These are phyloP conservation scores for Pinna nobilis DNA, from an alignment of 1,140 invertebrate genomes.

Conservation along the genomic window DNA sequence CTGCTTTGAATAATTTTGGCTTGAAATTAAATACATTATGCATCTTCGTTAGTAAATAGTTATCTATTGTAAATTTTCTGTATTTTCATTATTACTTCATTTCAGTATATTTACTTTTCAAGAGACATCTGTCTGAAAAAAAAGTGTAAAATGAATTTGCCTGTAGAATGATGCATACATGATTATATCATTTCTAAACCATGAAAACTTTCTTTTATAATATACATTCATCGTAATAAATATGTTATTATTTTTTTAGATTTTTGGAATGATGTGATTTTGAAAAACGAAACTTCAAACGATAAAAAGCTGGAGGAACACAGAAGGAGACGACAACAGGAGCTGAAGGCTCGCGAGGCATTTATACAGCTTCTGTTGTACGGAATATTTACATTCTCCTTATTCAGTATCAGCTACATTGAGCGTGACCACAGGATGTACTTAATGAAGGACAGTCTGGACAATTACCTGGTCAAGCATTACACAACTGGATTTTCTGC, in stretches of 20 bases:
- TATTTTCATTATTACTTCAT: too few species aligned
- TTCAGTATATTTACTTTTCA: too few species aligned
- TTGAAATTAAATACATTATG: too few species aligned
- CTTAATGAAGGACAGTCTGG: conserved; percentile 35
- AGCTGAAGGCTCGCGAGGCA: conserved; percentile 34
- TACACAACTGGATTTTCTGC: neutral
- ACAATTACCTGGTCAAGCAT: conserved; percentile 24
- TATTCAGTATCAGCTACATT: conserved; percentile 44
- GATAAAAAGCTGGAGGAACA: conserved; percentile 31
- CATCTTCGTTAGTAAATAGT: too few species aligned
- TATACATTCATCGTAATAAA: too few species aligned
- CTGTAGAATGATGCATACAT: too few species aligned
- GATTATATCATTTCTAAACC: too few species aligned
- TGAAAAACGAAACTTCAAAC: conserved; percentile 29
- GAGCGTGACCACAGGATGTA: conserved; percentile 46
- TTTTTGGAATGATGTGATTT: conserved; percentile 33
- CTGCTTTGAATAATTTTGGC: too few species aligned
- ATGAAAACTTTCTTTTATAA: too few species aligned
- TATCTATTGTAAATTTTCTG: too few species aligned
- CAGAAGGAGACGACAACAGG: conserved; percentile 14
- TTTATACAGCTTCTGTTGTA: conserved; percentile 47
- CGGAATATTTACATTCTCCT: conserved; percentile 34
- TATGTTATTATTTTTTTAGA: conserved; percentile 10
- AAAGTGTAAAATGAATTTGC: neutral
- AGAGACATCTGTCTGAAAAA: too few species aligned